phyloP scores from a whole-genome alignment of 64 coral and sea anemone species.

The Orbicella faveolata region DNA sequence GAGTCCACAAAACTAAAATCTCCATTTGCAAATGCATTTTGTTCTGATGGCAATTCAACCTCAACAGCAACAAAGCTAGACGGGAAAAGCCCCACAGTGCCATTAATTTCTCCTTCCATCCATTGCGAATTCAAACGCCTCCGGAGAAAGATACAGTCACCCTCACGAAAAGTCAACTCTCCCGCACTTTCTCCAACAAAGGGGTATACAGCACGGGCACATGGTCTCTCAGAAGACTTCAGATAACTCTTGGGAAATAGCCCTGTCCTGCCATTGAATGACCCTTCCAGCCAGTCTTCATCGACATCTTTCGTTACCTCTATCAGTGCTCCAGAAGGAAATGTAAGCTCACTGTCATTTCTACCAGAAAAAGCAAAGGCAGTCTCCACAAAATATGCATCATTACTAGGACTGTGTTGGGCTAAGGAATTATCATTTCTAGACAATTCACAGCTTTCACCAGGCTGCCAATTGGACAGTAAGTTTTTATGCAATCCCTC shows the following conservation, averaged over 20 bases:
- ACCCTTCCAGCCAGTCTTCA: constrained; percentile 89
- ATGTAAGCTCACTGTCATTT: constrained; percentile 79
- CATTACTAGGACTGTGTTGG: neutral
- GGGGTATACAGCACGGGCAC: constrained; percentile 85
- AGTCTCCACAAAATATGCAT: constrained; percentile 54
- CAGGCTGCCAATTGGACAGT: neutral
- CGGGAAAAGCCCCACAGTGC: constrained; percentile 75
- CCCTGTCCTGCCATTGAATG: constrained; percentile 62
- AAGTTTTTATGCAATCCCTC: neutral
- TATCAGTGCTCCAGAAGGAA: constrained; percentile 64
- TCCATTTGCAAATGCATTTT: neutral
- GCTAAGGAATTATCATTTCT: constrained; percentile 13
- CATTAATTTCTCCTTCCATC: constrained; percentile 90
- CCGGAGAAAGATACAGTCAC: constrained; percentile 78
- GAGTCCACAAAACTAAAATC: neutral
- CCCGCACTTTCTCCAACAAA: constrained; percentile 94
- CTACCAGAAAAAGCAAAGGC: constrained; percentile 72
- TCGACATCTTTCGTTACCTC: constrained; percentile 84
- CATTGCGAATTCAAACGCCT: constrained; percentile 81
- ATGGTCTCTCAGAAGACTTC: constrained; percentile 44
- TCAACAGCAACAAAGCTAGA: constrained; percentile 89
- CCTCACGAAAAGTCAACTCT: constrained; percentile 91
- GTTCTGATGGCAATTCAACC: constrained; percentile 75
- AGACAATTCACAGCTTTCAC: constrained; percentile 16
- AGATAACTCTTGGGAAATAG: constrained; percentile 95